Evolutionary conservation across 2,888 invertebrate genomes (phyloP), one percentile per base, ranked within the genome.

Genomic region (Dicyrtoma fusca): DNA sequence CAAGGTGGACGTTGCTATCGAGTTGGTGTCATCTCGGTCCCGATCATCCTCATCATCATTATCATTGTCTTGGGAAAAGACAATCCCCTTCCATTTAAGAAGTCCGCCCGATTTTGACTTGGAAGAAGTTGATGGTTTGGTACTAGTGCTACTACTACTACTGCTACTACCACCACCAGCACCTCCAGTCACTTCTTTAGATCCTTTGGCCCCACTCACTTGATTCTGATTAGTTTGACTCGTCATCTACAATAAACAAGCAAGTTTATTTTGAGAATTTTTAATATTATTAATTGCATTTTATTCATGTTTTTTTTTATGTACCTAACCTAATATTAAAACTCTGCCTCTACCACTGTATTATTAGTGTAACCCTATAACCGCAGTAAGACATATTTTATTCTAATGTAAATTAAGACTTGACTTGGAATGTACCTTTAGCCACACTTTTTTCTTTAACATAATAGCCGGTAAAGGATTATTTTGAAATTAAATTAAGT

Each of bases 61-160:
- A 68, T 81, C 85, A 85, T 71, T 87, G 77, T 89, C 88, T 3
- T 90, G 89, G 19, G 89, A 89, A 81, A 91, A 86, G 77, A 90
- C 88, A 59, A 89, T 88, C 63, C 89, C 91, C 83, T 91, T 91
- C 91, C 92, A 91, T 85, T 91, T 92, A 81, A 89, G 86, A 81
- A 91, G 84, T 64, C 88, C 88, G 78, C 88, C 84, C 23, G 53
- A 25, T 42, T 23, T 42, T 14, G 71, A 71, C 5, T 63, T 53
- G 6, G 26, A 34, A 10, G 19, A n/a, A 8, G 55, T 42, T 1
- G 66, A n/a, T 17, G 45, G 14, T 13, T n/a, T 25, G 1, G 11
- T 6, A 8, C 17, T 17, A 11, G 19, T n/a, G 42, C 23, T 23
- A 21, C 34, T 34, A 34, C 34, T 26, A 45, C 44, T 47, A n/a